Evolutionary conservation across 2,797 vertebrate genomes (phyloP).

Genomic region (Hippocampus kuda): DNA sequence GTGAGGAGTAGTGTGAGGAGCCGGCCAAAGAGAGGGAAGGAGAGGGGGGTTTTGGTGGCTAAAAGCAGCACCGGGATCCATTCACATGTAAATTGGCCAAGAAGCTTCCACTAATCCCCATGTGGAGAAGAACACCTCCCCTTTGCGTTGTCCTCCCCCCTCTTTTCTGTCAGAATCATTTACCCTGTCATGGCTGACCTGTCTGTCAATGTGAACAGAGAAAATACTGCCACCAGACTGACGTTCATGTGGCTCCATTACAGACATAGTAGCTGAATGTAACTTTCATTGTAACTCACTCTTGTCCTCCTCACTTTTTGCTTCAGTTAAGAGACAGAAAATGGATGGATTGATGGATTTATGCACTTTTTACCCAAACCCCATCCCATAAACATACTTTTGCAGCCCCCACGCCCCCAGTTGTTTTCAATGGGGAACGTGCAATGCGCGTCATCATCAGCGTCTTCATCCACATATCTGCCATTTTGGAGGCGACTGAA

Average conservation of each 20-base stretch:
- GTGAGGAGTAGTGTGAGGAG: conserved; percentile 23
- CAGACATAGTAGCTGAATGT: background rate
- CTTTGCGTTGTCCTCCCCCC: conserved; percentile 10
- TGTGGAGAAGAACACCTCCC: conserved; percentile 43
- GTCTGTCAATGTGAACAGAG: conserved; percentile 19
- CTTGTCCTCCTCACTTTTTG: background rate
- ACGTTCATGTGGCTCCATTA: background rate
- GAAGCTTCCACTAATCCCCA: conserved; percentile 69
- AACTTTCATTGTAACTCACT: background rate
- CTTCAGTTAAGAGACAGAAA: no score
- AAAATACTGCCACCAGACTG: background rate
- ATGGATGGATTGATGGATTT: no score
- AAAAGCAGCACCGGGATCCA: conserved; percentile 59
- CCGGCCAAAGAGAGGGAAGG: conserved; percentile 7
- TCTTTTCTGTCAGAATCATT: conserved; percentile 30
- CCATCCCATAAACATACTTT: no score
- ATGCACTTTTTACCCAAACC: no score
- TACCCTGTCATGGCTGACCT: conserved; percentile 27
- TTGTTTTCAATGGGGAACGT: no score
- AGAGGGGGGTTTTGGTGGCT: conserved; percentile 31
- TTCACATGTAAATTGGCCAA: conserved; percentile 72
- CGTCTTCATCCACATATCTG: no score
- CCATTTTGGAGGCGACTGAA: no score
- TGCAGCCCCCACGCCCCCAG: no score
- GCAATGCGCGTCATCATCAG: no score